Conservation (phyloP, 2,888 invertebrate genomes). For the Temnothorax ravouxi region DNA sequence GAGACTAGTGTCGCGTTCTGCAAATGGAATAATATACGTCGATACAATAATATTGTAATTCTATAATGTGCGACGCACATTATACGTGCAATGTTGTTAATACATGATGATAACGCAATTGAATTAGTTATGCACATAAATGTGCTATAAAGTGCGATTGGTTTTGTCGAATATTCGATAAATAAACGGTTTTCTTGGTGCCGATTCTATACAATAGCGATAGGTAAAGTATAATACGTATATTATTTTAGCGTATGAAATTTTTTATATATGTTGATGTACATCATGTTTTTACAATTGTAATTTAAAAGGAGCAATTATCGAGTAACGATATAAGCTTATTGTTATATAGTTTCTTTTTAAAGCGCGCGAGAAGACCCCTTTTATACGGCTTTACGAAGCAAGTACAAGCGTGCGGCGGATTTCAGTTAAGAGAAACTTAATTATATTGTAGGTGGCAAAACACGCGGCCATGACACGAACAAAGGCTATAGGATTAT, state of each 20-base stretch:
- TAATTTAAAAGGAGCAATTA: not conserved
- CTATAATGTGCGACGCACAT: not conserved
- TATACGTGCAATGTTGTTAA: not conserved
- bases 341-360: not conserved
- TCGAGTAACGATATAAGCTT: slow-evolving; percentile 16
- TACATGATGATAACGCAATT: not conserved
- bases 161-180: not conserved
- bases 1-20: not conserved
- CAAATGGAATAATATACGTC: not conserved
- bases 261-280: not conserved
- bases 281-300: not conserved
- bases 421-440: slow-evolving; percentile 57
- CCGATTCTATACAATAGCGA: not conserved
- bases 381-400: slow-evolving; percentile 2
- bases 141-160: slow-evolving; percentile 4
- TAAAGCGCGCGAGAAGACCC: not conserved
- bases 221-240: not conserved
- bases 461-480: slow-evolving; percentile 15
- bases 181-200: not conserved
- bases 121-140: slow-evolving; percentile 7
- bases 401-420: slow-evolving; percentile 31
- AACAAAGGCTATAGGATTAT: slow-evolving; percentile 53
- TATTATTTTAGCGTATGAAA: not conserved
- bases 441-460: slow-evolving; percentile 54
- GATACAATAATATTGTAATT: not conserved